phyloP scores from a whole-genome alignment of 2,888 invertebrate genomes.

The Ophion ventricosus region DNA sequence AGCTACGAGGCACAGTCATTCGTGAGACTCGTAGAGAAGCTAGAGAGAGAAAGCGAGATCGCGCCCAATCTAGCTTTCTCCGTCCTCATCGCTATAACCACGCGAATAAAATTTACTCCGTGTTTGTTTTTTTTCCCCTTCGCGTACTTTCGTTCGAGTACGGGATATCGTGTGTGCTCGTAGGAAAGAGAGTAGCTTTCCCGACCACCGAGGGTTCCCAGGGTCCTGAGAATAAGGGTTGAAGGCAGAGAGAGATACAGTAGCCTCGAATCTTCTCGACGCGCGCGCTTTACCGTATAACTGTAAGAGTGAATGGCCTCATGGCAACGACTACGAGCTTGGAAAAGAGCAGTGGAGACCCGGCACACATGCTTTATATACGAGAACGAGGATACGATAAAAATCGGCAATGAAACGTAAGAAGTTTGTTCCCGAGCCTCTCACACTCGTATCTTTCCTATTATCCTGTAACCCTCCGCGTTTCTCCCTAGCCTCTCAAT shows the following conservation, averaged over 20 bases:
- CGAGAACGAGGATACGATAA: conserved; percentile 73
- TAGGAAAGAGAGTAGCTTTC: conserved; percentile 10
- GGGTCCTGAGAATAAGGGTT: conserved; percentile 30
- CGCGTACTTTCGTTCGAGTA: conserved; percentile 34
- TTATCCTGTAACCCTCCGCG: conserved; percentile 20
- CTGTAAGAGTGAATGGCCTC: conserved; percentile 63
- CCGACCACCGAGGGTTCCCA: background rate
- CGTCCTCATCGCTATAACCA: conserved; percentile 26
- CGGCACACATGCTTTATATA: conserved; percentile 69
- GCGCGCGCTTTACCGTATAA: conserved; percentile 56
- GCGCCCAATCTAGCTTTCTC: conserved; percentile 1
- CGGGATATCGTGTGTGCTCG: conserved; percentile 54
- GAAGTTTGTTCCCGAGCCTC: conserved; percentile 70
- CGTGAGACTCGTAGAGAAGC: conserved; percentile 42
- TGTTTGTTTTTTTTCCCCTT: conserved; percentile 1
- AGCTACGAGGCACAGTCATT: conserved; percentile 34
- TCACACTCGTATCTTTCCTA: conserved; percentile 18
- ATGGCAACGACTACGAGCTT: conserved; percentile 40
- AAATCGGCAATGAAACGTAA: conserved; percentile 78
- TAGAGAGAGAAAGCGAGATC: background rate
- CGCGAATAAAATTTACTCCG: conserved; percentile 61
- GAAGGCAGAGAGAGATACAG: conserved; percentile 24
- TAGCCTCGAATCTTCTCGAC: conserved; percentile 45
- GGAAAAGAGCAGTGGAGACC: conserved; percentile 16
- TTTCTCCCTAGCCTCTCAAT: background rate